These are phyloP conservation scores for Heliconius ismenius DNA, from an alignment of 2,888 invertebrate genomes.

Conservation along the genomic window DNA sequence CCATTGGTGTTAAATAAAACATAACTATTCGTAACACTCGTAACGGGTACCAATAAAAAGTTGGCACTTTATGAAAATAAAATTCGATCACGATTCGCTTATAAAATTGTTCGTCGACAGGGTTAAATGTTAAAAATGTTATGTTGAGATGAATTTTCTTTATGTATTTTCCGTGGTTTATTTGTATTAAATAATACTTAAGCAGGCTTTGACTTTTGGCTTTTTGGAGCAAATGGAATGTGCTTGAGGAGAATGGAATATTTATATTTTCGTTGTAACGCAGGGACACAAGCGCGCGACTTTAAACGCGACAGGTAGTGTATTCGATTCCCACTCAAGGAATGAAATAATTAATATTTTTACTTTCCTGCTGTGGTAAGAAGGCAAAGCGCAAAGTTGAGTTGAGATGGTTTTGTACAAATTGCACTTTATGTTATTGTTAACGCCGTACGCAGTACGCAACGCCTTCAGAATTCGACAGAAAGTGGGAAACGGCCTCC, in stretches of 20 bases:
- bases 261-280: neutral
- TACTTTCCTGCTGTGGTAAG: neutral
- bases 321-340: neutral
- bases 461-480: neutral
- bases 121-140: conserved; percentile 54
- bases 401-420: no score
- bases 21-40: conserved; percentile 60
- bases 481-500: no score
- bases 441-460: neutral
- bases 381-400: neutral
- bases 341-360: neutral
- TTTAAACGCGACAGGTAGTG: neutral
- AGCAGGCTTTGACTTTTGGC: neutral
- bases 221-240: no score
- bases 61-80: conserved; percentile 70
- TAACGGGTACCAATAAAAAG: conserved; percentile 69
- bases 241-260: neutral
- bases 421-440: no score
- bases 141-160: conserved; percentile 18
- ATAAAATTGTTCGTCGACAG: conserved; percentile 60
- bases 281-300: neutral
- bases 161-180: conserved; percentile 5
- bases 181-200: neutral
- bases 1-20: conserved; percentile 74
- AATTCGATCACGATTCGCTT: conserved; percentile 66